A percentile compares a stretch with the other conserved stretches of the same genome.
These are phyloP conservation scores for Pogonomyrmex californicus DNA, from an alignment of 1,140 invertebrate genomes.

Conservation along the genomic window DNA sequence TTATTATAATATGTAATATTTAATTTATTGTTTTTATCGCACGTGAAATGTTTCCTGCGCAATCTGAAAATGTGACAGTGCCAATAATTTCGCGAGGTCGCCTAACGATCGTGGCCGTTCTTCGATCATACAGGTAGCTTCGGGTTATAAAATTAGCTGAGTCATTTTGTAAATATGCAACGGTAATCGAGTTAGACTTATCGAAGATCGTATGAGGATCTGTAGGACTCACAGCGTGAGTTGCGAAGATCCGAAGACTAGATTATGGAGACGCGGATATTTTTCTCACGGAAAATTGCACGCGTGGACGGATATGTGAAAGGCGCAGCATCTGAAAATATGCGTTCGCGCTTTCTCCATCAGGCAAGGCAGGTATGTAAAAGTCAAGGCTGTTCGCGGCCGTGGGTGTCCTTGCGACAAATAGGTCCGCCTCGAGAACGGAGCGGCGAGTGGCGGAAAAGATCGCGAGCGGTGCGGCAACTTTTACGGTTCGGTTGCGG, in stretches of 20 bases:
- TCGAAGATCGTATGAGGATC: not conserved
- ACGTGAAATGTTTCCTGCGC: too few relatives aligned
- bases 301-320: not conserved
- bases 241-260: not conserved
- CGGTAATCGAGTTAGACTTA: not conserved
- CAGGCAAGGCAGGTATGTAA: conserved; percentile 37
- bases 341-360: conserved; percentile 38
- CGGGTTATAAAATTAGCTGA: not conserved
- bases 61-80: too few relatives aligned
- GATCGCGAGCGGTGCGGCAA: conserved; percentile 12
- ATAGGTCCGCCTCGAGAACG: conserved; percentile 47
- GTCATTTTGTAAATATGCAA: not conserved
- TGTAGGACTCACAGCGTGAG: not conserved
- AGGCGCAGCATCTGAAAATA: conserved; percentile 31
- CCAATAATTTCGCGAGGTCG: too few relatives aligned
- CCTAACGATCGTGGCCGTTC: not conserved
- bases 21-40: too few relatives aligned
- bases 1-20: too few relatives aligned
- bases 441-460: conserved; percentile 33
- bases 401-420: conserved; percentile 52
- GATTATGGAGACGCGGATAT: not conserved
- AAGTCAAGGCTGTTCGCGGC: conserved; percentile 52
- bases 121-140: not conserved
- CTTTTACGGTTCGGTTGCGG: conserved; percentile 37
- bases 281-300: conserved; percentile 28